A percentile compares a stretch with the other conserved stretches of the same genome.
Conservation (phyloP, 2,797 vertebrate species). For the Pachyuromys duprasi region DNA sequence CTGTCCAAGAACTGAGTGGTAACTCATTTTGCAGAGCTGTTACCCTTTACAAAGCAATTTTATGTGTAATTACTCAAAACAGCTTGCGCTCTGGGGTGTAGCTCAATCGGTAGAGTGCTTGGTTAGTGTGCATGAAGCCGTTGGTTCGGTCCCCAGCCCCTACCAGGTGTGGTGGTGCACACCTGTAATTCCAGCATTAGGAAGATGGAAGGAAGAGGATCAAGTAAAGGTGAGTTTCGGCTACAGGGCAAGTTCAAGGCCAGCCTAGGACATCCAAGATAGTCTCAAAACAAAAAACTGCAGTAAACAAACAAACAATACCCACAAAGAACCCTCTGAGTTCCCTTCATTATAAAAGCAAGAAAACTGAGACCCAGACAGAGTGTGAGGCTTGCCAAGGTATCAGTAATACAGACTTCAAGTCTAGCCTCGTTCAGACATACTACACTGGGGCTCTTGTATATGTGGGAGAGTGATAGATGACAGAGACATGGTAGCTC, state of each 20-base stretch:
- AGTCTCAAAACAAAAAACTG: background rate
- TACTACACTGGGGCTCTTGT: background rate
- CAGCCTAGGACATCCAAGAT: background rate
- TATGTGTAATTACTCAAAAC: constrained; percentile 29
- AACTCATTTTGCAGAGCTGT: background rate
- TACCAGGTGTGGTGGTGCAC: background rate
- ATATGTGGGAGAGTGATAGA: background rate
- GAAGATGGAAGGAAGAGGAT: background rate
- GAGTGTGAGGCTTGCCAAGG: background rate
- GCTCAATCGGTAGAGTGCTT: background rate
- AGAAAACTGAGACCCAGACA: constrained; percentile 2
- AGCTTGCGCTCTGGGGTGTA: background rate
- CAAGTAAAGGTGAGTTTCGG: background rate
- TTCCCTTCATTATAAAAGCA: background rate
- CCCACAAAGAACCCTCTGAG: background rate
- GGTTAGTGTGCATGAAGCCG: background rate
- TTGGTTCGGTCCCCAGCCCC: background rate
- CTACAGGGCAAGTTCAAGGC: background rate
- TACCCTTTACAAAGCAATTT: constrained; percentile 39
- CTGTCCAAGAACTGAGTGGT: background rate
- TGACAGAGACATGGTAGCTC: background rate
- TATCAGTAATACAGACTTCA: background rate
- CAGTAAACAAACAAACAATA: background rate
- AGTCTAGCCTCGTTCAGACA: background rate
- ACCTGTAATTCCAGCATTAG: background rate